Conservation (phyloP, 2,888 invertebrate genomes). For the Prosapia bicincta region DNA sequence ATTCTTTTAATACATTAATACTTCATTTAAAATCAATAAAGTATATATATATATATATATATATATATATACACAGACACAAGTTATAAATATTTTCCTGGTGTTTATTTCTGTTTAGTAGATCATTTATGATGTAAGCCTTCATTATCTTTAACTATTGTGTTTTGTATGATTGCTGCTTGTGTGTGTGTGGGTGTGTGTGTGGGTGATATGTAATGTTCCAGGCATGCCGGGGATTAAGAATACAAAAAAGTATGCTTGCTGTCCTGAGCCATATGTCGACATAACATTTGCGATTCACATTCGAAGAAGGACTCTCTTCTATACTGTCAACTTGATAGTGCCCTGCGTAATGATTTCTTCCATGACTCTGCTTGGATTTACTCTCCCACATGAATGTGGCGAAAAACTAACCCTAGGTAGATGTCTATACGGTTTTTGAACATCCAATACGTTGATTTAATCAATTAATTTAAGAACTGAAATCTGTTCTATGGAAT, state of each 20-base stretch:
- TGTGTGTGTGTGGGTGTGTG: slow-evolving; percentile 22
- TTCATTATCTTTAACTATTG: not conserved
- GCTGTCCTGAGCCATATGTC: slow-evolving; percentile 91
- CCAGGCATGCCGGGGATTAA: slow-evolving; percentile 89
- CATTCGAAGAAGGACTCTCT: slow-evolving; percentile 92
- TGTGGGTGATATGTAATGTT: slow-evolving; percentile 19
- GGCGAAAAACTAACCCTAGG: slow-evolving; percentile 95
- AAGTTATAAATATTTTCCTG: too few species aligned
- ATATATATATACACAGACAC: too few species aligned
- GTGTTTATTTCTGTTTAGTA: not conserved
- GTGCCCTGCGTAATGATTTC: slow-evolving; percentile 98
- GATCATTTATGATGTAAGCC: slow-evolving; percentile 4
- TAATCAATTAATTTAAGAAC: too few species aligned
- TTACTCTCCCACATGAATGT: slow-evolving; percentile 96
- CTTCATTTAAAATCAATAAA: too few species aligned
- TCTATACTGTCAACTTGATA: slow-evolving; percentile 99
- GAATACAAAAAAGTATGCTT: slow-evolving; percentile 86
- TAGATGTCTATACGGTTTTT: slow-evolving; percentile 46
- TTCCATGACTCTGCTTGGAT: slow-evolving; percentile 96
- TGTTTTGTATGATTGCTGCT: not conserved
- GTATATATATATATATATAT: too few species aligned
- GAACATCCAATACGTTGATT: not conserved
- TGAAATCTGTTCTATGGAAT: too few species aligned
- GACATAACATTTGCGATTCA: slow-evolving; percentile 96
- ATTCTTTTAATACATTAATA: too few species aligned